Base-by-base conservation (phyloP, 2,888 invertebrate species). In the Electrophaes corylata region DNA sequence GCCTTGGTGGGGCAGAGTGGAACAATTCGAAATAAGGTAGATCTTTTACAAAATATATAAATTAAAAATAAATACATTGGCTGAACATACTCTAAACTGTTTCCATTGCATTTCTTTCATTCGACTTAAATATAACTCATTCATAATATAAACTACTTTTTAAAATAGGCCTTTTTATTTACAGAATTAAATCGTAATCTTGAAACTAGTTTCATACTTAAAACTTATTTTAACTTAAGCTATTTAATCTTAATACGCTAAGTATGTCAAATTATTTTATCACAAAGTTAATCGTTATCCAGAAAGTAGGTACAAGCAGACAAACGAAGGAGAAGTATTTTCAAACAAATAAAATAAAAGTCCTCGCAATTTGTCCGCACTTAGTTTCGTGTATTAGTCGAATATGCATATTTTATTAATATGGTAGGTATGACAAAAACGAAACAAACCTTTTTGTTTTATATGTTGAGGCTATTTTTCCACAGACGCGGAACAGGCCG, bases 241-340 rank as follows among this genome's bases (percentile, higher is more conserved):
- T n/a, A n/a, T n/a, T n/a, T n/a, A n/a, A n/a, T n/a, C 26, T 26
- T 12, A 11, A 19, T 14, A 14, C 16, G 35, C 16, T 26, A 26
- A 6, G 26, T 26, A 16, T 39, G 19, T 44, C 10, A 43, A 43
- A 54, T 67, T 72, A 74, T 71, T 74, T 74, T 84, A 84, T 84
- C 84, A 84, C 84, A 83, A 82, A 73, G 71, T 72, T 76, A 55
- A 31, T 19, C n/a, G 16, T 39, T 45, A 19, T 33, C 12, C 12
- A 26, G 44, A 23, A 48, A 46, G 33, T 50, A 26, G n/a, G n/a
- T 53, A 52, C 57, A 57, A 54, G 29, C 16, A 70, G 86, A 84
- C 91, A 87, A 86, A 87, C 57, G 92, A 83, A 92, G 92, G 87
- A 89, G 85, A 78, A 64, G 80, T 83, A 91, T 92, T 92, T 91